These are phyloP conservation scores for Acronicta alni DNA, from an alignment of 2,888 invertebrate species.

Conservation along the genomic window DNA sequence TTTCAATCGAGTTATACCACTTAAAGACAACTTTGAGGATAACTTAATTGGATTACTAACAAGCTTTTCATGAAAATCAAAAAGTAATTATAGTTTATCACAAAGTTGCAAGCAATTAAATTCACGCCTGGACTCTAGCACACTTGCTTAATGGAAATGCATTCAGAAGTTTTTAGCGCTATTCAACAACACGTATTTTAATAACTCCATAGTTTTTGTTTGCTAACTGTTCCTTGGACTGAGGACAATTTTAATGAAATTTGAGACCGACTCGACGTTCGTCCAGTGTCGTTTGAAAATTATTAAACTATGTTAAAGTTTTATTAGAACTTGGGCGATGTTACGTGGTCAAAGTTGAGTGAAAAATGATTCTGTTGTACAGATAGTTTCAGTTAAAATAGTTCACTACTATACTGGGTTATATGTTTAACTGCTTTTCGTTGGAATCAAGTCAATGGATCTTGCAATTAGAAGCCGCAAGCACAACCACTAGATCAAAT, in stretches of 20 bases:
- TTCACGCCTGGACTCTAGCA: slow-evolving; percentile 39
- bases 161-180: slow-evolving; percentile 46
- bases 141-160: slow-evolving; percentile 51
- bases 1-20: too few species aligned
- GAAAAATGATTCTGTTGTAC: slow-evolving; percentile 46
- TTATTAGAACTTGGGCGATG: slow-evolving; percentile 42
- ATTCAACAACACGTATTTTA: slow-evolving; percentile 49
- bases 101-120: slow-evolving; percentile 48
- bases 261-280: slow-evolving; percentile 33
- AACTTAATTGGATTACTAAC: slow-evolving; percentile 18
- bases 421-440: too few species aligned
- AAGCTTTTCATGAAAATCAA: slow-evolving; percentile 43
- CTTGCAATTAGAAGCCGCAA: too few species aligned
- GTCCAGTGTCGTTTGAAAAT: slow-evolving; percentile 52
- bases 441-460: too few species aligned
- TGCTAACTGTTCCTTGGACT: slow-evolving; percentile 41
- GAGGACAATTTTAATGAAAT: slow-evolving; percentile 52
- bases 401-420: too few species aligned
- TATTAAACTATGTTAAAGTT: slow-evolving; percentile 54
- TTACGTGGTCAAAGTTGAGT: slow-evolving; percentile 48
- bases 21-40: slow-evolving; percentile 19
- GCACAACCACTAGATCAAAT: too few species aligned
- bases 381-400: slow-evolving; percentile 38
- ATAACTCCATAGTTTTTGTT: slow-evolving; percentile 49
- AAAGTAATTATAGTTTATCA: slow-evolving; percentile 49